Evolutionary conservation across 2,113 vertebrate species (phyloP).

Genomic region (Lasiurus borealis): DNA sequence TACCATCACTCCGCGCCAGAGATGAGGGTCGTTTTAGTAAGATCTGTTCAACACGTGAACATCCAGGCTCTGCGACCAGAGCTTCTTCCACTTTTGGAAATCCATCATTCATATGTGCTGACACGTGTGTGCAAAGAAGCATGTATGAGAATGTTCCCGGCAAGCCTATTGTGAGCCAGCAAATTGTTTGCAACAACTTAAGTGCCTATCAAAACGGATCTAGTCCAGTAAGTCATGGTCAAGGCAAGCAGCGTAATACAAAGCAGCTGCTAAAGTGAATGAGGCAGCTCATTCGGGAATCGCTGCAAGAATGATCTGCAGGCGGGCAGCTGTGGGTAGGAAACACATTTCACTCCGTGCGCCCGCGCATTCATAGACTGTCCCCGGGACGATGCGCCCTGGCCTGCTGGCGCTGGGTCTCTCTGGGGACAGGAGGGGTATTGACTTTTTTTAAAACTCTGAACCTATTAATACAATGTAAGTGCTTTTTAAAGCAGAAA

Average conservation of each 20-base stretch:
- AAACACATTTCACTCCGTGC: background rate
- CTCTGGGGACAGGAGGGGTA: background rate
- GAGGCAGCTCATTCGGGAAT: background rate
- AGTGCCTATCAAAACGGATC: constrained; percentile 14
- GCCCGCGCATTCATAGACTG: rapidly evolving
- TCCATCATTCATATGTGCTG: background rate
- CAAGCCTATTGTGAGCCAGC: background rate
- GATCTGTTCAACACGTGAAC: background rate
- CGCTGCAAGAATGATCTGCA: background rate
- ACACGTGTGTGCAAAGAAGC: background rate
- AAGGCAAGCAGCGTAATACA: background rate
- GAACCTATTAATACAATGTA: background rate
- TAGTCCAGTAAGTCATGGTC: background rate
- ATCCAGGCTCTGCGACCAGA: background rate
- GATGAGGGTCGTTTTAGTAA: background rate
- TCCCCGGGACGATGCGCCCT: too few species aligned
- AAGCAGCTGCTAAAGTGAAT: constrained; percentile 25
- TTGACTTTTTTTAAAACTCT: background rate
- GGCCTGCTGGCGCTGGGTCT: background rate
- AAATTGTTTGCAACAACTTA: constrained; percentile 33
- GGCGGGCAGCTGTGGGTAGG: background rate
- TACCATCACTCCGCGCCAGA: background rate
- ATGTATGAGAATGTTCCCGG: background rate
- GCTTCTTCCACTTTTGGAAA: background rate
- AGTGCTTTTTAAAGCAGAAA: background rate